phyloP scores from a whole-genome alignment of 1,140 invertebrate genomes.

The Leptinotarsa defecta region DNA sequence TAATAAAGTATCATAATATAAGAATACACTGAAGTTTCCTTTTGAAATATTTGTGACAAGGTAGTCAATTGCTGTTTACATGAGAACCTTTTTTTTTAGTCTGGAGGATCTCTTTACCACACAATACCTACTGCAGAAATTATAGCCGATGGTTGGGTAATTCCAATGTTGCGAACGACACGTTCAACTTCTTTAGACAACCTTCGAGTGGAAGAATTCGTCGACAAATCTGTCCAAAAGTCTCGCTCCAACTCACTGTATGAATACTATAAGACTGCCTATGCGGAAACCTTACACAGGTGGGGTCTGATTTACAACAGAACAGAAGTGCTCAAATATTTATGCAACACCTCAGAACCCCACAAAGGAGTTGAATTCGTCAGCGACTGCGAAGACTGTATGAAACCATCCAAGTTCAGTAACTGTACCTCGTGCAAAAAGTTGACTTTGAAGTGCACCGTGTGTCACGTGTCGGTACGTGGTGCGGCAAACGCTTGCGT shows the following conservation, averaged over 20 bases:
- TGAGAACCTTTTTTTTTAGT: constrained; percentile 26
- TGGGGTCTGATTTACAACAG: constrained; percentile 80
- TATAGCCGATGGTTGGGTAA: constrained; percentile 77
- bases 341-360: constrained; percentile 62
- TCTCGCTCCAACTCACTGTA: constrained; percentile 63
- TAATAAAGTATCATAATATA: too few species aligned
- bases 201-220: constrained; percentile 57
- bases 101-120: constrained; percentile 84
- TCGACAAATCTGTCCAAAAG: constrained; percentile 31
- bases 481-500: constrained; percentile 83
- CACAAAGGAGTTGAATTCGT: constrained; percentile 77
- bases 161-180: constrained; percentile 56
- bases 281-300: constrained; percentile 86
- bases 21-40: too few species aligned
- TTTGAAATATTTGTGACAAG: too few species aligned
- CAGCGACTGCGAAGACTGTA: constrained; percentile 74
- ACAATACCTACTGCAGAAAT: constrained; percentile 86
- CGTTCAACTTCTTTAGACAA: constrained; percentile 84
- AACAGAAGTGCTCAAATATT: constrained; percentile 81
- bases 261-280: constrained; percentile 84
- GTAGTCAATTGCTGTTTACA: too few species aligned
- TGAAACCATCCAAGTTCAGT: constrained; percentile 66
- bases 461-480: constrained; percentile 85
- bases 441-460: constrained; percentile 66
- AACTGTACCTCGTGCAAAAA: constrained; percentile 61